Evolutionary conservation across 2,113 vertebrate species (phyloP).

Genomic region (Vimba vimba): DNA sequence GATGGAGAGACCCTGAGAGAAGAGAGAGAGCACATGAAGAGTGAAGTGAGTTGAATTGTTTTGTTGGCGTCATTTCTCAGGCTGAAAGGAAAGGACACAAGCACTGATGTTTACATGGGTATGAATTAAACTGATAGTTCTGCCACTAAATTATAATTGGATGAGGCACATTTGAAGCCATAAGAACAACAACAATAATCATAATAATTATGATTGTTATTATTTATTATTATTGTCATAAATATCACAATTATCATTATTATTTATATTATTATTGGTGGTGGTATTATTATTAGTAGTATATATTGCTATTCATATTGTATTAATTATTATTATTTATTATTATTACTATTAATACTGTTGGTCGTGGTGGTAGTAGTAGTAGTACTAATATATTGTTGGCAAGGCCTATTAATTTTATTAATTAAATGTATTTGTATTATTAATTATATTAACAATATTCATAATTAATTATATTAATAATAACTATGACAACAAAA

Average conservation of each 20-base stretch:
- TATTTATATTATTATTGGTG: no score
- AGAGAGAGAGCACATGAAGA: conserved; percentile 65
- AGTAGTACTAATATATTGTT: not conserved
- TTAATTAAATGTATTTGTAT: no score
- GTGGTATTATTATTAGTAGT: no score
- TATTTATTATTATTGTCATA: no score
- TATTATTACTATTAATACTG: no score
- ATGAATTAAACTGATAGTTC: not conserved
- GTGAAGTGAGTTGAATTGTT: conserved; percentile 53
- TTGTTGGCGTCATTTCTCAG: not conserved
- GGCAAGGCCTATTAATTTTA: no score
- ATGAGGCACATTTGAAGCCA: not conserved
- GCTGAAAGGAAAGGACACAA: not conserved
- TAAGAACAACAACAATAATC: no score
- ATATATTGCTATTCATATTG: not conserved
- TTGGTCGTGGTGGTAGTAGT: not conserved
- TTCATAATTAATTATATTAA: no score
- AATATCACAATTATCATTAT: no score
- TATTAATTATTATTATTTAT: no score
- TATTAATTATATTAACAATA: not conserved
- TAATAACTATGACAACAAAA: not conserved
- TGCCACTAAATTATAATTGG: not conserved
- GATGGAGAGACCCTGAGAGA: conserved; percentile 63
- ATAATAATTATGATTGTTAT: no score
- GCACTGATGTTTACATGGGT: not conserved